Percentiles rank a stretch among this genome's conserved stretches.
phyloP scores from a whole-genome alignment of 2,113 vertebrate genomes.

The Halcyon malimbica region DNA sequence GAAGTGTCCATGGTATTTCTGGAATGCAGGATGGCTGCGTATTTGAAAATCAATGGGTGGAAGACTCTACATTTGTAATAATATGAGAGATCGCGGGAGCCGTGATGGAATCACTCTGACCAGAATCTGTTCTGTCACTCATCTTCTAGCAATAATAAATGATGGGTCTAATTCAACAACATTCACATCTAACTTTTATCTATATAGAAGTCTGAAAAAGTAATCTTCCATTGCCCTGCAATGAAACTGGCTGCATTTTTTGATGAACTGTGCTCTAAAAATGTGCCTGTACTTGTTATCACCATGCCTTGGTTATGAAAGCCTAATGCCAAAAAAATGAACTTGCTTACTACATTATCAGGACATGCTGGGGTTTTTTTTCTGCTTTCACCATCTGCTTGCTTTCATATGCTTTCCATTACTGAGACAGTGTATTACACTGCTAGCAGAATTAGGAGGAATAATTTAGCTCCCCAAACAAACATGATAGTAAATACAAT shows the following conservation, averaged over 20 bases:
- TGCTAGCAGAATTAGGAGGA: slow-evolving; percentile 56
- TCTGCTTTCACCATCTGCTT: slow-evolving; percentile 68
- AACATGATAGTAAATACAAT: slow-evolving; percentile 60
- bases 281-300: slow-evolving; percentile 62
- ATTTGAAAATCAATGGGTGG: slow-evolving; percentile 3
- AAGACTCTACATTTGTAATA: neutral
- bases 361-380: slow-evolving; percentile 60
- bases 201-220: slow-evolving; percentile 29
- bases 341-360: slow-evolving; percentile 71
- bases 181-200: slow-evolving; percentile 50
- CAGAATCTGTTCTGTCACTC: slow-evolving; percentile 56
- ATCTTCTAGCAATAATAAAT: slow-evolving; percentile 38
- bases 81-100: neutral
- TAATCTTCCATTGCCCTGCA: slow-evolving; percentile 57
- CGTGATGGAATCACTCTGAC: slow-evolving; percentile 13
- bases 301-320: slow-evolving; percentile 65
- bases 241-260: slow-evolving; percentile 53
- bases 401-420: slow-evolving; percentile 67
- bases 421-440: slow-evolving; percentile 57
- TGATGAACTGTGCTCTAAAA: slow-evolving; percentile 59
- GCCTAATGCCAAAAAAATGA: slow-evolving; percentile 69
- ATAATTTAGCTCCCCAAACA: slow-evolving; percentile 66
- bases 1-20: neutral
- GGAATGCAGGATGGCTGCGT: neutral
- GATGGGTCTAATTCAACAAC: slow-evolving; percentile 34